phyloP scores from a whole-genome alignment of 2,113 vertebrate species.

The Pelobates fuscus region DNA sequence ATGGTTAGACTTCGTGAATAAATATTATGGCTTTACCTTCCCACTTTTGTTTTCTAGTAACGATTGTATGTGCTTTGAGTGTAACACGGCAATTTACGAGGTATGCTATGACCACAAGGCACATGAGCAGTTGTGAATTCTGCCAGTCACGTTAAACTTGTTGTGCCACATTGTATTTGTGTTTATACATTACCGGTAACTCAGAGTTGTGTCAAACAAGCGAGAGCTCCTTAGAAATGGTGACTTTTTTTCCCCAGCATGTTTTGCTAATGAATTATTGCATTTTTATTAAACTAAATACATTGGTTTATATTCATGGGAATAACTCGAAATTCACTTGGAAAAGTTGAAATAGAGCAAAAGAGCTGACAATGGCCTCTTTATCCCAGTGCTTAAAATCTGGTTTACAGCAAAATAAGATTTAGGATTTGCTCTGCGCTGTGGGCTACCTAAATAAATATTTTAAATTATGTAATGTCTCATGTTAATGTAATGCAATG shows the following conservation, averaged over 20 bases:
- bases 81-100: background rate
- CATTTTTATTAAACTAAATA: constrained; percentile 5
- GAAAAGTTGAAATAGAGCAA: constrained; percentile 25
- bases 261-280: constrained; percentile 19
- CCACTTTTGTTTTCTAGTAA: background rate
- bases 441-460: constrained; percentile 48
- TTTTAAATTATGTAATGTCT: constrained; percentile 50
- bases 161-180: background rate
- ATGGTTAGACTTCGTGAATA: background rate
- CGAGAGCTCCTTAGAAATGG: background rate
- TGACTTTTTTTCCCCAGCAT: background rate
- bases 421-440: constrained; percentile 17
- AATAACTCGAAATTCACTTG: constrained; percentile 21
- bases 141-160: background rate
- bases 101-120: background rate
- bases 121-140: background rate
- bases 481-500: constrained; percentile 37
- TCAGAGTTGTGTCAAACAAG: background rate
- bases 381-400: constrained; percentile 35
- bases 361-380: constrained; percentile 28
- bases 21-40: background rate
- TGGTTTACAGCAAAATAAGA: constrained; percentile 45
- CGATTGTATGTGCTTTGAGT: background rate
- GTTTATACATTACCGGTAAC: background rate
- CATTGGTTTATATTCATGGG: constrained; percentile 10